Base-by-base conservation (phyloP, 2,888 invertebrate species). In the Metallyticus violacea region DNA sequence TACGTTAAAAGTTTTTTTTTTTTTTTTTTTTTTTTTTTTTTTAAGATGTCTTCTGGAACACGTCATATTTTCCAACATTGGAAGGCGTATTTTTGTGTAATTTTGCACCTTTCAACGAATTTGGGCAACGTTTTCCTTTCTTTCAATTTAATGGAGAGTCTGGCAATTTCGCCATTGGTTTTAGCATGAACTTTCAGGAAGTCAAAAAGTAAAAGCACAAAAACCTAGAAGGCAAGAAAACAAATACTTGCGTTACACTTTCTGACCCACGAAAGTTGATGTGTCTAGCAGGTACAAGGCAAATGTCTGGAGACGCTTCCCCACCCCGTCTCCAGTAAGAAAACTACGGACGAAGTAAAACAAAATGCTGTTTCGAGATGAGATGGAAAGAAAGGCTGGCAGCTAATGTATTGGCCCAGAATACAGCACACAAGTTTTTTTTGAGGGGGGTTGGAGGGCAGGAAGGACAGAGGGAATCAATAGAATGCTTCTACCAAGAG, bases 81-180 rank as follows among this genome's bases (percentile, higher is more conserved):
- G n/a, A n/a, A n/a, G n/a, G n/a, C n/a, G n/a, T n/a, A n/a, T n/a
- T n/a, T n/a, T n/a, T n/a, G n/a, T n/a, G n/a, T n/a, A n/a, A n/a
- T n/a, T n/a, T n/a, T n/a, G n/a, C n/a, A n/a, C n/a, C n/a, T n/a
- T n/a, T n/a, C n/a, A n/a, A n/a, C n/a, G n/a, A n/a, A n/a, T n/a
- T n/a, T n/a, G n/a, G n/a, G n/a, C n/a, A n/a, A n/a, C n/a, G n/a
- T n/a, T n/a, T n/a, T n/a, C n/a, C n/a, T n/a, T n/a, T n/a, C n/a
- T n/a, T n/a, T n/a, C n/a, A n/a, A n/a, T n/a, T n/a, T n/a, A n/a
- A n/a, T n/a, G n/a, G 30, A n/a, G 30, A 81, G 81, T 25, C 81
- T 26, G 25, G n/a, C 40, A 76, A 81, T 80, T 86, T 85, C 85
- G 7, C 85, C 85, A 85, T 81, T 81, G 85, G 85, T 77, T 77